Base-by-base conservation (phyloP, 2,113 vertebrate genomes). In the Brachypodius melanocephalos region DNA sequence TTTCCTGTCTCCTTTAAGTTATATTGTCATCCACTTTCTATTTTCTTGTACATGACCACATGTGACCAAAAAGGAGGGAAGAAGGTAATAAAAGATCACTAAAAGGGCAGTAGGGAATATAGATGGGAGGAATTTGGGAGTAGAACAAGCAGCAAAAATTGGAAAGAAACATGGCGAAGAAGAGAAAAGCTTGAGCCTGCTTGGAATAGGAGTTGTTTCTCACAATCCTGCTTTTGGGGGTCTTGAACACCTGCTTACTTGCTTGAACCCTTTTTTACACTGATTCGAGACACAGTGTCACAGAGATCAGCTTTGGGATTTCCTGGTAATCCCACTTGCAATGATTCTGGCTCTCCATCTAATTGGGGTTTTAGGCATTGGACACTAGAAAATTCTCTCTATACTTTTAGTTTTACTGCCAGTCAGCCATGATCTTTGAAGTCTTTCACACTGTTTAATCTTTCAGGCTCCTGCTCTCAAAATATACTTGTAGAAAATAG, bases 401-500 rank as follows among this genome's bases (percentile, higher is more conserved):
- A 75, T 61, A 74, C 91, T 32, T 96, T 94, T 17, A 81, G 87
- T 73, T 97, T 92, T 43, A 75, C 63, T 17, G 95, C 95, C 28
- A 97, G 98, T 52, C 96, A 97, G 48, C 96, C 97, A 14, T 76
- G 16, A n/a, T 97, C 97, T 36, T 91, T 98, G 31, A 97, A 96
- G 46, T 96, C 95, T 57, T 95, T 67, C 49, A 73, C 45, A 29
- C 28, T 9, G 3, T 77, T 88, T 65, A 54, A 72, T 55, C 80
- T 94, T 67, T 43, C 79, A 10, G 86, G 83, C 34, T 38, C 51
- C 48, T 82, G 87, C 8, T 90, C 58, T 7, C 61, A 25, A 61
- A 96, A 95, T 69, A n/a, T 97, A 38, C 96, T 95, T 5, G 89
- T 95, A 84, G 98, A 98, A 97, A 97, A 97, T 25, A 98, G 97